Percentiles rank a stretch among this genome's conserved stretches.
Evolutionary conservation across 1,140 invertebrate species (phyloP).

Genomic region (Cherax destructor): DNA sequence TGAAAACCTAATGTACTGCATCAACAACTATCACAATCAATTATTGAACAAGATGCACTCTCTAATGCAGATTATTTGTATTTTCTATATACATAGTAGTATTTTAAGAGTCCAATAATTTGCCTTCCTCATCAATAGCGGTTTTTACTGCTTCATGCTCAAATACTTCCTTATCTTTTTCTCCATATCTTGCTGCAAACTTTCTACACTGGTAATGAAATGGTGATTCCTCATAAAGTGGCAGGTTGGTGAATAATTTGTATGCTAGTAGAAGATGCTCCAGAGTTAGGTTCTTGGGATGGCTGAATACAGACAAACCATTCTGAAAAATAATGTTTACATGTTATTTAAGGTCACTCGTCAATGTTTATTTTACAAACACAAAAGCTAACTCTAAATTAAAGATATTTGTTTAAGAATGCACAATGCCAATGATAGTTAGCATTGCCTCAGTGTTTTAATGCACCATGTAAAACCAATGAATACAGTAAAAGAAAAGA

Average conservation of each 20-base stretch:
- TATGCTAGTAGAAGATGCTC: constrained; percentile 18
- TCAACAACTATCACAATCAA: too few species aligned
- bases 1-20: too few species aligned
- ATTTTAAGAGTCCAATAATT: constrained; percentile 3
- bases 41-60: too few species aligned
- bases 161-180: neutral
- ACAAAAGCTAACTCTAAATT: too few species aligned
- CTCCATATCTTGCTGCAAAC: constrained; percentile 2
- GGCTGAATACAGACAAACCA: constrained; percentile 8
- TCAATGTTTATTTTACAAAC: too few species aligned
- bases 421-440: too few species aligned
- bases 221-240: neutral
- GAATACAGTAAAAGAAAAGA: too few species aligned
- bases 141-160: neutral
- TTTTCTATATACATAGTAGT: neutral
- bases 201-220: constrained; percentile 27
- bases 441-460: too few species aligned
- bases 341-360: too few species aligned
- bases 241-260: constrained; percentile 15
- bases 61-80: too few species aligned
- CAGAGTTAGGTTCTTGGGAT: neutral
- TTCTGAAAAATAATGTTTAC: neutral
- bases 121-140: neutral
- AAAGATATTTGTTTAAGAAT: too few species aligned
- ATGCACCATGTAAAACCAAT: too few species aligned